Conservation (phyloP, 2,113 vertebrate genomes). For the Gulo gulo region DNA sequence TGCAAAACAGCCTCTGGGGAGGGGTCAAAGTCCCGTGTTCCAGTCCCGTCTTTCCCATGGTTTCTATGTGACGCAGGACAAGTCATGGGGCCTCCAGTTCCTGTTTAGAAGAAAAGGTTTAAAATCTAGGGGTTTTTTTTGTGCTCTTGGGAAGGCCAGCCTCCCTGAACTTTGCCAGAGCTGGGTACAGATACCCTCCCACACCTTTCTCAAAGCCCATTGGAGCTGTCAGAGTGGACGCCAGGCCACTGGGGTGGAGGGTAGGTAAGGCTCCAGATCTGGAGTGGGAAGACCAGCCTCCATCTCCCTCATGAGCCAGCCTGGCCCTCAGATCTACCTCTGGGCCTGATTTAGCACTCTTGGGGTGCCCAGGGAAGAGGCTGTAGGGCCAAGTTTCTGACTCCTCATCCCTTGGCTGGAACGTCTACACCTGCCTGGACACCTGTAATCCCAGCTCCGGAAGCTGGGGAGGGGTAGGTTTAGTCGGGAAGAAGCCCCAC, state of each 20-base stretch:
- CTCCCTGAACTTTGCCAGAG: neutral
- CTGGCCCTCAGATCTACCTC: neutral
- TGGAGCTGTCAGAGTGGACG: neutral
- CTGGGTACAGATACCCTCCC: neutral
- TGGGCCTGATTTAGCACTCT: rapidly evolving
- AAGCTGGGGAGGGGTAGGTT: neutral
- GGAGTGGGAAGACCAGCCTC: neutral
- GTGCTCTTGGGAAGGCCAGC: neutral
- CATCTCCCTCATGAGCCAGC: neutral
- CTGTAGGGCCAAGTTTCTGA: neutral
- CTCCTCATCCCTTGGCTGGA: neutral
- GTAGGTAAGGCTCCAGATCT: neutral
- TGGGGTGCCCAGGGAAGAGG: no score
- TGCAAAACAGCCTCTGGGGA: neutral
- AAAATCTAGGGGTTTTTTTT: neutral
- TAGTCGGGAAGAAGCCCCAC: rapidly evolving
- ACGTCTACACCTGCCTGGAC: neutral
- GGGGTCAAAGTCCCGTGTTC: neutral
- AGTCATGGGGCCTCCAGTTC: neutral
- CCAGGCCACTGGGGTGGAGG: neutral
- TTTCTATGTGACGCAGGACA: neutral
- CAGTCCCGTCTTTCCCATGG: neutral
- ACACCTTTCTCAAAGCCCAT: neutral
- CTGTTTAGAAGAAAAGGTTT: neutral
- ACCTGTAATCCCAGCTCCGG: neutral